A percentile compares a stretch with the other conserved stretches of the same genome.
These are phyloP conservation scores for Pachliopta kotzebuea DNA, from an alignment of 2,888 invertebrate species.

Conservation along the genomic window DNA sequence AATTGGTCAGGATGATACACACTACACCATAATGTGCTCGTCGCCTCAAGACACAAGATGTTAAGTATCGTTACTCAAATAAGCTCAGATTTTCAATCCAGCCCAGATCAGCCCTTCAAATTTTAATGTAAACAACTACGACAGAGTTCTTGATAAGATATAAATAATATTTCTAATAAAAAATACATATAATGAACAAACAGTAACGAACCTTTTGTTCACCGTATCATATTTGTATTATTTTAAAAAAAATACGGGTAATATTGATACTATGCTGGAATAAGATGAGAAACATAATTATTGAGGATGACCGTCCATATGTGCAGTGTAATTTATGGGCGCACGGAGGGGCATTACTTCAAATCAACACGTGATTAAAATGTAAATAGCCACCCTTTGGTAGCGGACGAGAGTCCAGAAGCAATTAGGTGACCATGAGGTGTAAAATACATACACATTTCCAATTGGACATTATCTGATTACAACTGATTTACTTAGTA, in stretches of 20 bases:
- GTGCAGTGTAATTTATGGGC: slow-evolving; percentile 54
- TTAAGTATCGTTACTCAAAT: too few species aligned
- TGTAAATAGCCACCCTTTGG: slow-evolving; percentile 66
- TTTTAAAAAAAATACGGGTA: neutral
- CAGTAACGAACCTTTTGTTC: too few species aligned
- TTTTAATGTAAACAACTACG: too few species aligned
- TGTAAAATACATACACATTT: slow-evolving; percentile 39
- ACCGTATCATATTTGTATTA: neutral
- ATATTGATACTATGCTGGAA: slow-evolving; percentile 9
- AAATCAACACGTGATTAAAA: slow-evolving; percentile 73
- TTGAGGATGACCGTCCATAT: slow-evolving; percentile 36
- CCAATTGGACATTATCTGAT: slow-evolving; percentile 7
- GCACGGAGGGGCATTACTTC: slow-evolving; percentile 54
- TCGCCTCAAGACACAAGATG: too few species aligned
- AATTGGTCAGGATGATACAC: too few species aligned
- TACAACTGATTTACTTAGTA: slow-evolving; percentile 1
- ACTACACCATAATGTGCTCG: too few species aligned
- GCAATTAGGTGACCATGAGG: slow-evolving; percentile 65
- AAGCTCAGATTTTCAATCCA: too few species aligned
- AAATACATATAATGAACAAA: too few species aligned
- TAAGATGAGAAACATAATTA: slow-evolving; percentile 11
- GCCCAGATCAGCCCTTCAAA: too few species aligned
- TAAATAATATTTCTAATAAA: too few species aligned
- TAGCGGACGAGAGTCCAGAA: slow-evolving; percentile 43
- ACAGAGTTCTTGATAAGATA: too few species aligned